These are phyloP conservation scores for Habroteleia sp. DNA, from an alignment of 2,888 invertebrate species.

Conservation along the genomic window DNA sequence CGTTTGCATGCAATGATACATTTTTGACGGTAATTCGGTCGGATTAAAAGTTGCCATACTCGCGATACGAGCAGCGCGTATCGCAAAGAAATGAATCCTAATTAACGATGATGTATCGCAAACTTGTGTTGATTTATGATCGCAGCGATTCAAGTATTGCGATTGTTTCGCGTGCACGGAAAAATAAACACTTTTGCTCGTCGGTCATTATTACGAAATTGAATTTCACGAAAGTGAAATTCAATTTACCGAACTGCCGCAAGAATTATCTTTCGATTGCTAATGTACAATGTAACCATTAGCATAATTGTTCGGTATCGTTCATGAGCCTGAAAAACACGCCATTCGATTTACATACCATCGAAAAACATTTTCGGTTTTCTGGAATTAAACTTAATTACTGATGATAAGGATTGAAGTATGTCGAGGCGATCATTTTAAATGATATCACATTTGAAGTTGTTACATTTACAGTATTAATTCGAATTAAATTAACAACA, in stretches of 20 bases:
- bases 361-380: constrained; percentile 9
- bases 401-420: constrained; percentile 2
- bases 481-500: too few species aligned
- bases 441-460: too few species aligned
- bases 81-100: constrained; percentile 32
- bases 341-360: constrained; percentile 32
- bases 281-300: constrained; percentile 51
- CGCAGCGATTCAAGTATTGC: constrained; percentile 3
- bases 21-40: background rate
- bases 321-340: constrained; percentile 16
- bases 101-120: constrained; percentile 34
- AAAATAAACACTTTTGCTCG: constrained; percentile 11
- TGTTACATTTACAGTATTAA: too few species aligned
- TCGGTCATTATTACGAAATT: constrained; percentile 28
- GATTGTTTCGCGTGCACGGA: constrained; percentile 15
- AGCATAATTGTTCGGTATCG: constrained; percentile 56
- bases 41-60: too few species aligned
- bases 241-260: constrained; percentile 46
- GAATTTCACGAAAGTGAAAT: constrained; percentile 45
- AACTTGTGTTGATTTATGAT: constrained; percentile 16
- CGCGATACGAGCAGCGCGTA: constrained; percentile 1
- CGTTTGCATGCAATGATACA: too few species aligned
- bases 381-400: background rate
- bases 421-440: background rate
- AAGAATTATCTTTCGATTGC: constrained; percentile 45